Base-by-base conservation (phyloP, 2,113 vertebrate genomes). In the Saimiri boliviensis region DNA sequence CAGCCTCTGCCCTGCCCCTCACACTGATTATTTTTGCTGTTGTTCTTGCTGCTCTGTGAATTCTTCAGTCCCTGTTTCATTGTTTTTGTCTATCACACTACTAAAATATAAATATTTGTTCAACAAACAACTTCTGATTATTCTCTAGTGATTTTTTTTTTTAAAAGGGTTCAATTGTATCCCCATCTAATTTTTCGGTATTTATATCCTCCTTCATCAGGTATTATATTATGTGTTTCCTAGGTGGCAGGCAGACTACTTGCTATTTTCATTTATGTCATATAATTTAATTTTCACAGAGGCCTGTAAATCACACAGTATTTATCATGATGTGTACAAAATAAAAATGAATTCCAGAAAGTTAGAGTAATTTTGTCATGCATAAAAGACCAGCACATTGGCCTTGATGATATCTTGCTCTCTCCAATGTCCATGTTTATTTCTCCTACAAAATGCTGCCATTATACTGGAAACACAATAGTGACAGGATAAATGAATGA, bases 21-120 rank as follows among this genome's bases (percentile, higher is more conserved):
- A 13, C 12, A 0, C 4, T 0, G 8, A 54, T 37, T 35, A 16
- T 45, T 30, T 20, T 58, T 19, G 21, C 27, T 21, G 6, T 23
- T 81, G 27, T 37, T 37, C 16, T 13, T 89, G 40, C 14, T 66
- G 52, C 11, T 68, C 3, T 21, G 14, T 12, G 25, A 92, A 56
- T 30, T 37, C 47, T 42, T 52, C 6, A 16, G 8, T 7, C 9
- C 4, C 27, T 70, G 1, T 16, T 85, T 10, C 11, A 35, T 84
- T 3, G 0, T 5, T 47, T 40, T 87, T 87, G 17, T 74, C 49
- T 30, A 13, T 17, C 12, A 54, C 14, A 27, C 4, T 23, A 42
- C 40, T 40, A 37, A 79, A 58, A 66, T 77, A 32, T 14, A 21
- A 45, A n/a, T 11, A 20, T 12, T 49, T 70, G 30, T 19, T 80